Conservation (phyloP, 2,113 vertebrate genomes). For the Campylomormyrus tamandua region DNA sequence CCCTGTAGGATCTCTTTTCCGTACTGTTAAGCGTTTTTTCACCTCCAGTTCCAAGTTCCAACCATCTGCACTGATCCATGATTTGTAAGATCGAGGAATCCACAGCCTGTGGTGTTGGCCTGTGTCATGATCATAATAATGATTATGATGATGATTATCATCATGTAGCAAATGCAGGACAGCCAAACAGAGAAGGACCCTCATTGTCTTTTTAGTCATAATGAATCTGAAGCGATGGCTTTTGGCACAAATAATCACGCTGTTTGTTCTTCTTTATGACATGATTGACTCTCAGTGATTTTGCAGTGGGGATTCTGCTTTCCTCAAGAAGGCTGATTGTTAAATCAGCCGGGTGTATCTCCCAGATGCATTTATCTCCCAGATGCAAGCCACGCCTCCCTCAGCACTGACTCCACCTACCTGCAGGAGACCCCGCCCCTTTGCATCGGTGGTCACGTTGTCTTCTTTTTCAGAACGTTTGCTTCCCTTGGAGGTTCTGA, state of each 20-base stretch:
- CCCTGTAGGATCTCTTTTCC: conserved; percentile 7
- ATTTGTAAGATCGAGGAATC: not conserved
- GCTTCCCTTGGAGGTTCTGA: not conserved
- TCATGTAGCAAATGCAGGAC: not conserved
- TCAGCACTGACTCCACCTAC: not conserved
- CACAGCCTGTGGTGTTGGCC: not conserved
- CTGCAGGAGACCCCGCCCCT: not conserved
- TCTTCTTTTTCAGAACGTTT: not conserved
- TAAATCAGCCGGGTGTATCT: not conserved
- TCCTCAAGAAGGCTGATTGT: not conserved
- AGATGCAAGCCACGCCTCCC: not conserved
- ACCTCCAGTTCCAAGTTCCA: not conserved
- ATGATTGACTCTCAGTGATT: not conserved
- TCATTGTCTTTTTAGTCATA: not conserved
- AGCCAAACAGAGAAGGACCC: not conserved
- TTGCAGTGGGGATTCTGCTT: not conserved
- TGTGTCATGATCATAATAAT: not conserved
- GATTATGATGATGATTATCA: not conserved
- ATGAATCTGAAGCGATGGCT: not conserved
- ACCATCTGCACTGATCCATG: not conserved
- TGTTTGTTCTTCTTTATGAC: not conserved
- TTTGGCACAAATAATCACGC: not conserved
- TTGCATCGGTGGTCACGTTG: not conserved
- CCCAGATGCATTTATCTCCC: not conserved
- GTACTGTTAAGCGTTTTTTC: not conserved